A percentile compares a stretch with the other conserved stretches of the same genome.
These are phyloP conservation scores for Aepyceros melampus DNA, from an alignment of 2,113 vertebrate genomes.

Conservation along the genomic window DNA sequence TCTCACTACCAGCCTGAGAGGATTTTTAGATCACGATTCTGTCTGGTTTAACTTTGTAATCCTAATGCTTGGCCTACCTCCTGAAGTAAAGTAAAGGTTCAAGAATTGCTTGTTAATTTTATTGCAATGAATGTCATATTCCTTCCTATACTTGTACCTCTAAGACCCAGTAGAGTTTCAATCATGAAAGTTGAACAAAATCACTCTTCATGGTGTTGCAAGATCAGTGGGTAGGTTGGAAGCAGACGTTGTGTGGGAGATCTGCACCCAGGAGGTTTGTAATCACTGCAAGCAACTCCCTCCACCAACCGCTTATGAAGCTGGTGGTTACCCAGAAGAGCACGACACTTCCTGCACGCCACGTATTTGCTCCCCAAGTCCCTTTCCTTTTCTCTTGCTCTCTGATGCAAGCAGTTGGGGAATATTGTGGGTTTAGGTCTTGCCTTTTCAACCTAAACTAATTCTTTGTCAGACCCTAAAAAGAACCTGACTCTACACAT, in stretches of 20 bases:
- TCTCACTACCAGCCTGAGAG: neutral
- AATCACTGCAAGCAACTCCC: neutral
- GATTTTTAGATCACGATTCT: neutral
- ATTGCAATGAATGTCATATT: neutral
- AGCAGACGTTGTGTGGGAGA: neutral
- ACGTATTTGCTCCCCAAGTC: fast-evolving
- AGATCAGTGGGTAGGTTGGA: neutral
- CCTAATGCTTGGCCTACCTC: neutral
- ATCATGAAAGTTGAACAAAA: neutral
- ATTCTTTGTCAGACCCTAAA: neutral
- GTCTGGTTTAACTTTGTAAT: neutral
- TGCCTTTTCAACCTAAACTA: neutral
- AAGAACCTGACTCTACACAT: neutral
- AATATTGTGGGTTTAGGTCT: neutral
- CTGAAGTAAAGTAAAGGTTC: neutral
- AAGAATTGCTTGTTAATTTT: neutral
- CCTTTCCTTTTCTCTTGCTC: neutral
- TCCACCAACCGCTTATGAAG: neutral
- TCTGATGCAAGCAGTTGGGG: neutral
- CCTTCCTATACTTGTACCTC: neutral
- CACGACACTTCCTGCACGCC: neutral
- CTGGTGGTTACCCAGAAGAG: neutral
- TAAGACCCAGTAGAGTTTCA: neutral
- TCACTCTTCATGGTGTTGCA: neutral
- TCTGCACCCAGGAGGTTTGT: neutral